Base-by-base conservation (phyloP, 2,797 vertebrate genomes). In the Brachyalestes nurse region DNA sequence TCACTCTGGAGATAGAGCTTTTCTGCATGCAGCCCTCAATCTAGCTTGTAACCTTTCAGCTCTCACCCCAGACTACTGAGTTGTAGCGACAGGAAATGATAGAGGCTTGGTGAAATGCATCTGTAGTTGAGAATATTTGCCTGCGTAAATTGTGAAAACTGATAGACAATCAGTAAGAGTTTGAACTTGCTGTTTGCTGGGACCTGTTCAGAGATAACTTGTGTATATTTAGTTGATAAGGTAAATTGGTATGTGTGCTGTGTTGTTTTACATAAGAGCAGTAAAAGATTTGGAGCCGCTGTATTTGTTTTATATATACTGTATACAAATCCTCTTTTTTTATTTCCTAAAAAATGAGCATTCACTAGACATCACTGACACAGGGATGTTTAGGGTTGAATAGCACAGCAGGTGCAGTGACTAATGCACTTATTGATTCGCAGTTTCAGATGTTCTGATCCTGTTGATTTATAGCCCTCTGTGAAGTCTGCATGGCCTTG, bases 11-110 rank as follows among this genome's bases (percentile, higher is more conserved):
- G 60, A 65, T 70, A 28, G 51, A 65, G 14, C 10, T 73, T 79
- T 84, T 74, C 55, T 65, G 73, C 73, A 75, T 66, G 64, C 42
- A 14, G 51, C 77, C 40, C 71, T 80, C 23, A 34, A 49, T 72
- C 65, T 85, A 75, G 42, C 57, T 83, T 40, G 51, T 82, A 62
- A 80, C 77, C 82, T 79, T 81, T 75, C 25, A 73, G 74, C 79
- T 61, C 34, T 72, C 58, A 79, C 55, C 66, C 14, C n/a, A 25
- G 40, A 66, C 51, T 67, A 81, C 60, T 47, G 62, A 81, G 62
- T 51, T 75, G 72, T 72, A 73, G 78, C 75, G 23, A 17, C 62
- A 79, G 76, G 78, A 83, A 83, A 79, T 69, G 47, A 82, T 67
- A 75, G 16, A 72, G 49, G 23, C 23, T 76, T 28, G 65, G 72